These are phyloP conservation scores for Cebidichthys violaceus DNA, from an alignment of 2,113 vertebrate genomes.

Conservation along the genomic window DNA sequence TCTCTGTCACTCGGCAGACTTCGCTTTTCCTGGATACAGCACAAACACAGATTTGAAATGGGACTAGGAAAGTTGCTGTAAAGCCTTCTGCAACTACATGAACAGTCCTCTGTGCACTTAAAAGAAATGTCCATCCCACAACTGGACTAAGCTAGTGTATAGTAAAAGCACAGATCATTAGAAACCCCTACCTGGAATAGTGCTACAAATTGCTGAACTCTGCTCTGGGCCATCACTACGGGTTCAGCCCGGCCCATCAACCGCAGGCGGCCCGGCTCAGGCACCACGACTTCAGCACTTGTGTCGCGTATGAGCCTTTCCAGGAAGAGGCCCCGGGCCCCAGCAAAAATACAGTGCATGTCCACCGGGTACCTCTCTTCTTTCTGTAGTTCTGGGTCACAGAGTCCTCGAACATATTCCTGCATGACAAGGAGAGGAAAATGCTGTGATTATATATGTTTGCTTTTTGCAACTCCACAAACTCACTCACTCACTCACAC, in stretches of 20 bases:
- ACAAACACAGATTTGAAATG: conserved; percentile 2
- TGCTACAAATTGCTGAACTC: conserved; percentile 94
- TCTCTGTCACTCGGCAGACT: conserved; percentile 87
- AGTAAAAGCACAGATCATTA: not conserved
- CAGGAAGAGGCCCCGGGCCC: conserved; percentile 90
- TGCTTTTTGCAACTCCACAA: not conserved
- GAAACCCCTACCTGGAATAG: conserved; percentile 84
- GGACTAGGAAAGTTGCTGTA: not conserved
- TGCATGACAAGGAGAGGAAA: conserved; percentile 63
- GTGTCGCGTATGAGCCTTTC: conserved; percentile 92
- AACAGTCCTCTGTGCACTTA: not conserved
- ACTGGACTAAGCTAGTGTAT: not conserved
- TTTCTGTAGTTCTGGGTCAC: conserved; percentile 93
- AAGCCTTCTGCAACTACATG: not conserved
- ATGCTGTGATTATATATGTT: too few relatives aligned
- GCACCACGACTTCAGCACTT: conserved; percentile 90
- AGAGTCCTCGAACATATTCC: conserved; percentile 96
- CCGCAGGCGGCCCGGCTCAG: conserved; percentile 88
- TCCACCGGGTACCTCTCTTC: conserved; percentile 93
- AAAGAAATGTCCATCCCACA: not conserved
- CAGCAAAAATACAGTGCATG: conserved; percentile 97
- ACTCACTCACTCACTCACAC: not conserved
- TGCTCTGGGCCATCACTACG: conserved; percentile 96
- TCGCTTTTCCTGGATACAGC: conserved; percentile 82
- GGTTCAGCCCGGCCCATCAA: conserved; percentile 90